A percentile compares a stretch with the other conserved stretches of the same genome.
These are phyloP conservation scores for Phocides pigmalion DNA, from an alignment of 1,140 invertebrate species.

Conservation along the genomic window DNA sequence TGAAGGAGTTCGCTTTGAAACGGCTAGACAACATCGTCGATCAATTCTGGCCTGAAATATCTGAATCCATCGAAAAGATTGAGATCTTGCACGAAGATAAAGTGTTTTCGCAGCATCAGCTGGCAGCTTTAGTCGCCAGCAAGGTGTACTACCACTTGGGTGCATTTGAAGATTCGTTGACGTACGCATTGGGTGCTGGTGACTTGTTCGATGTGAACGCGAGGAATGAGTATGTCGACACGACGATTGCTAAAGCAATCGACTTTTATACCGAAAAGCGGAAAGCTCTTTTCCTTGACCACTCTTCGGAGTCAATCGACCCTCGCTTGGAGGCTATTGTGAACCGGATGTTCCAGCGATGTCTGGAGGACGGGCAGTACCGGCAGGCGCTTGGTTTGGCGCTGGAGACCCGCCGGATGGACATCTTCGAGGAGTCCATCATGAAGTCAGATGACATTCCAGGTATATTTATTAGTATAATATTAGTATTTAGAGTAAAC, in stretches of 20 bases:
- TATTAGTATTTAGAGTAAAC: too few species aligned
- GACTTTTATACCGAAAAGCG: constrained; percentile 96
- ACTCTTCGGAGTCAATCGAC: constrained; percentile 91
- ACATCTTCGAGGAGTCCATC: constrained; percentile 96
- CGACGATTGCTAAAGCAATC: constrained; percentile 97
- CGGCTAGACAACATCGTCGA: constrained; percentile 97
- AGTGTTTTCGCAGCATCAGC: constrained; percentile 92
- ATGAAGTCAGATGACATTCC: constrained; percentile 95
- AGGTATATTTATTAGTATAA: constrained; percentile 68
- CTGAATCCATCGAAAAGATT: constrained; percentile 98
- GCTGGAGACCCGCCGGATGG: constrained; percentile 97
- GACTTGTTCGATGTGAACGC: constrained; percentile 97
- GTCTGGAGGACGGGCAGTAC: constrained; percentile 96
- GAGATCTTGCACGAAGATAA: constrained; percentile 98
- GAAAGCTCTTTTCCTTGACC: constrained; percentile 84
- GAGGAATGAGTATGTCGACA: constrained; percentile 97
- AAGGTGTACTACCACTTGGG: constrained; percentile 99
- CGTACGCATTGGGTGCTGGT: constrained; percentile 96
- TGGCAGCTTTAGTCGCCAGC: constrained; percentile 98
- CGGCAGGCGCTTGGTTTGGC: constrained; percentile 97
- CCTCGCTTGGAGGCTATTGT: constrained; percentile 96
- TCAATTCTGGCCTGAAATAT: constrained; percentile 99
- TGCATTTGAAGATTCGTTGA: constrained; percentile 97
- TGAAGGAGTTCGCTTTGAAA: constrained; percentile 96
- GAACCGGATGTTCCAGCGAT: constrained; percentile 98